These are phyloP conservation scores for Aurelia sp. DNA, from an alignment of 30 jellyfish, hydroid and myxozoan species.

Conservation along the genomic window DNA sequence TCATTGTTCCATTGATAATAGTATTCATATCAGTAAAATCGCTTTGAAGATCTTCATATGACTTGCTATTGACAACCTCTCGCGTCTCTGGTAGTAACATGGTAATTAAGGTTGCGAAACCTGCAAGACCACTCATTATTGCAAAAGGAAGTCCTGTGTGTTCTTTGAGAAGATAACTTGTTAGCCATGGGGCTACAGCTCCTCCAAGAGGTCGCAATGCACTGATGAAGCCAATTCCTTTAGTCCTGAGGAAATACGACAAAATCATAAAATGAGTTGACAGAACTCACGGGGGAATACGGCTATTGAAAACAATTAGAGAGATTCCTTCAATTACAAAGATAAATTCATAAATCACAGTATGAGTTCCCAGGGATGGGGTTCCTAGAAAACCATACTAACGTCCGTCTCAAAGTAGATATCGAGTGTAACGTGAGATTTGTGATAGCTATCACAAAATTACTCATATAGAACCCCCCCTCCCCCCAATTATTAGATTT, in stretches of 20 bases:
- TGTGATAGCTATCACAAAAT: too few relatives aligned
- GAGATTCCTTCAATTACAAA: too few relatives aligned
- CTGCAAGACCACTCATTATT: conserved; percentile 50
- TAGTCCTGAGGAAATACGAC: conserved; percentile 21
- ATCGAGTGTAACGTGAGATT: too few relatives aligned
- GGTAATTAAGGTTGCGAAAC: conserved; percentile 27
- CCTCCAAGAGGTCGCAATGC: conserved; percentile 73
- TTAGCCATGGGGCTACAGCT: conserved; percentile 78
- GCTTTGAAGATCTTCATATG: too few relatives aligned
- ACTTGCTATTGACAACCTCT: background rate
- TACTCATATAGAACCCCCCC: too few relatives aligned
- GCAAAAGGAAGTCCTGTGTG: conserved; percentile 51
- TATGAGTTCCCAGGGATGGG: background rate
- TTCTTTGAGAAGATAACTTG: conserved; percentile 11
- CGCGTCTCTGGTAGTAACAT: conserved; percentile 53
- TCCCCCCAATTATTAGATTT: too few relatives aligned
- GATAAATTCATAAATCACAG: background rate
- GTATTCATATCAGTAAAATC: too few relatives aligned
- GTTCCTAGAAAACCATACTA: background rate
- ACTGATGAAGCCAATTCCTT: conserved; percentile 48
- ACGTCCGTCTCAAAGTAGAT: too few relatives aligned
- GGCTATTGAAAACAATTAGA: too few relatives aligned
- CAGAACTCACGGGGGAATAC: too few relatives aligned
- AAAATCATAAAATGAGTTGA: background rate
- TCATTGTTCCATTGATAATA: too few relatives aligned